These are phyloP conservation scores for Seira ritae DNA, from an alignment of 2,888 invertebrate species.

Conservation along the genomic window DNA sequence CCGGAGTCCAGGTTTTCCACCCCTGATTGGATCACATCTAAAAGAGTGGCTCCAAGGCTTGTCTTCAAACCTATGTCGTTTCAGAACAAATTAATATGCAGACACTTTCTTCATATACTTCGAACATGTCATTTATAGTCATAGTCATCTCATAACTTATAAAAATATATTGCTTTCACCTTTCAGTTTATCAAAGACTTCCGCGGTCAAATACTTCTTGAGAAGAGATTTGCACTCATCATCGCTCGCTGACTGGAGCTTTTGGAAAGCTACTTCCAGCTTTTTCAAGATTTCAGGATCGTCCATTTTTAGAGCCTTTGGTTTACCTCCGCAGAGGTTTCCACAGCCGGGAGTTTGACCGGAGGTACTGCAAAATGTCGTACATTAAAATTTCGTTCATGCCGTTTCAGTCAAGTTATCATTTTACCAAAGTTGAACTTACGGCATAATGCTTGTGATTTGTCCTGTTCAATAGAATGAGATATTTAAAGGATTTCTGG, in stretches of 20 bases:
- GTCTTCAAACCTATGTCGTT: constrained; percentile 88
- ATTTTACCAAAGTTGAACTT: too few relatives aligned
- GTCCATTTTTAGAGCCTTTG: constrained; percentile 29
- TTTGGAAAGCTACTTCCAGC: constrained; percentile 84
- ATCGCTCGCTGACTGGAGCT: constrained; percentile 87
- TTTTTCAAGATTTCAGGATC: constrained; percentile 39
- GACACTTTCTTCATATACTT: background rate
- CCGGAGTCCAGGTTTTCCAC: constrained; percentile 97
- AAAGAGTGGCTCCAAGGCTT: constrained; percentile 90
- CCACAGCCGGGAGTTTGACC: too few relatives aligned
- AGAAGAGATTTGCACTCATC: constrained; percentile 96
- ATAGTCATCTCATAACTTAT: background rate
- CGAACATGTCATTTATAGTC: too few relatives aligned
- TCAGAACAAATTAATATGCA: background rate
- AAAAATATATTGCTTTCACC: too few relatives aligned
- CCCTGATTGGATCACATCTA: constrained; percentile 97
- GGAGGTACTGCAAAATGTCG: too few relatives aligned
- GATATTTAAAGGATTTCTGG: too few relatives aligned
- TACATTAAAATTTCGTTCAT: too few relatives aligned
- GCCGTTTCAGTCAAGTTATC: too few relatives aligned
- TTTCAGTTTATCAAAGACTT: constrained; percentile 93
- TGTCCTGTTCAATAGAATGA: too few relatives aligned
- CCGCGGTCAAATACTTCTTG: constrained; percentile 85
- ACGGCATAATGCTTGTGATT: too few relatives aligned
- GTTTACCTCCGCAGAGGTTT: too few relatives aligned